Percentiles rank a stretch among this genome's conserved stretches.
Conservation (phyloP, 2,888 invertebrate genomes). For the Cryptocephalus primarius region DNA sequence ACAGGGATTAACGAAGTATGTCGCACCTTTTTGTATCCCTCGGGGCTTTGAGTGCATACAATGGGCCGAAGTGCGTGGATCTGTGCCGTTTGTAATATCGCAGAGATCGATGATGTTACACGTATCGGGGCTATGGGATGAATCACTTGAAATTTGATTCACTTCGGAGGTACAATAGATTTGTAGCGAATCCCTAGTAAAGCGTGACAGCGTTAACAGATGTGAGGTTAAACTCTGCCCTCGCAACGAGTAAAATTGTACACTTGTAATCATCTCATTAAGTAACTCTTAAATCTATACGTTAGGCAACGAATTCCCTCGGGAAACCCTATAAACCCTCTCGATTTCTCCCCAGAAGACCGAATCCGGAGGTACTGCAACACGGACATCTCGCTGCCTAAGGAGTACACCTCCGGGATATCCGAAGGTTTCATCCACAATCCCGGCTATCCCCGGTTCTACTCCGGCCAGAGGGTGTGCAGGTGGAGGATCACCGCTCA, state of each 20-base stretch:
- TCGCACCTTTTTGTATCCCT: constrained; percentile 6
- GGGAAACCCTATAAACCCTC: no score
- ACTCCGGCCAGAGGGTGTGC: constrained; percentile 54
- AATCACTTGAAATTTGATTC: neutral
- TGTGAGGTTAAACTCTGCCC: no score
- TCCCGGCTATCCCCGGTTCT: constrained; percentile 67
- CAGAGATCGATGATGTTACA: constrained; percentile 6
- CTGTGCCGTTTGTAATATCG: constrained; percentile 9
- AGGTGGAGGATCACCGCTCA: constrained; percentile 54
- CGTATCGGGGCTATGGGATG: neutral
- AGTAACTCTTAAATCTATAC: no score
- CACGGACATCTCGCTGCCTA: constrained; percentile 34
- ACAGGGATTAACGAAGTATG: constrained; percentile 4
- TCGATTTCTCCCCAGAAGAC: constrained; percentile 32
- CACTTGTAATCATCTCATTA: no score
- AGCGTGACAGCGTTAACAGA: no score
- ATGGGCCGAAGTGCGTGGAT: neutral
- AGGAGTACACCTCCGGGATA: constrained; percentile 28
- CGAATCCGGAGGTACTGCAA: constrained; percentile 41
- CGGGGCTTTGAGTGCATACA: constrained; percentile 1
- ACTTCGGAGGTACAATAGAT: neutral
- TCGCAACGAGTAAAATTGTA: no score
- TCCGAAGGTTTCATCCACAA: constrained; percentile 55
- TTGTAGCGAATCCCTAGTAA: neutral
- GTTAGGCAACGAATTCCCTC: no score